Evolutionary conservation across 2,113 vertebrate species (phyloP).

Genomic region (Cavia porcellus): DNA sequence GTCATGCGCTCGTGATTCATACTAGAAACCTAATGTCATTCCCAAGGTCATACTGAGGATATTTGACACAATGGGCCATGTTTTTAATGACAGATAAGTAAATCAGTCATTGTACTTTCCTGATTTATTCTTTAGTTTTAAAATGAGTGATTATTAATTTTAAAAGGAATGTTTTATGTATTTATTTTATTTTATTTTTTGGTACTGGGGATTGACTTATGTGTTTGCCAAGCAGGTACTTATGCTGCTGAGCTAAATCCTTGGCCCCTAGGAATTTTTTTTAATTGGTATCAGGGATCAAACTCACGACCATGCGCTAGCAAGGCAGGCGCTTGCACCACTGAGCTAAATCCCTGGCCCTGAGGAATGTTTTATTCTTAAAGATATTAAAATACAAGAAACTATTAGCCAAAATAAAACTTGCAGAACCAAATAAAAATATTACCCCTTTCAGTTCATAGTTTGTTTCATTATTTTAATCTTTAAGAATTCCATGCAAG

Average conservation of each 20-base stretch:
- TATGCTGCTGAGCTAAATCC: too few relatives aligned
- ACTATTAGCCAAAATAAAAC: slow-evolving; percentile 48
- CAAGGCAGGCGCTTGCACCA: too few relatives aligned
- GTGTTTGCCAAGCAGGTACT: too few relatives aligned
- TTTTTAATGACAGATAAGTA: slow-evolving; percentile 62
- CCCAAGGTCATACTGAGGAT: background rate
- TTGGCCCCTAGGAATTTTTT: too few relatives aligned
- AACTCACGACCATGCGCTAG: too few relatives aligned
- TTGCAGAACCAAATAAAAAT: slow-evolving; percentile 20
- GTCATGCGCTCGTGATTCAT: background rate
- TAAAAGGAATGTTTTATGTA: background rate
- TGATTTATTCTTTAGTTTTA: slow-evolving; percentile 63
- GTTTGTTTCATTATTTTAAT: slow-evolving; percentile 41
- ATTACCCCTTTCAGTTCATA: background rate
- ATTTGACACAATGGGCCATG: background rate
- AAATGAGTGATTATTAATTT: slow-evolving; percentile 29
- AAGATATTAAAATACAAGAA: slow-evolving; percentile 48
- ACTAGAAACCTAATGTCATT: slow-evolving; percentile 48
- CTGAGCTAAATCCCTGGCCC: too few relatives aligned
- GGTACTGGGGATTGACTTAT: too few relatives aligned
- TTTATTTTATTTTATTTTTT: too few relatives aligned
- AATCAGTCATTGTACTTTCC: slow-evolving; percentile 46
- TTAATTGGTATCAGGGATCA: too few relatives aligned
- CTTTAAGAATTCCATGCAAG: background rate
- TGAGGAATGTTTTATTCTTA: background rate